phyloP scores from a whole-genome alignment of 2,888 invertebrate species.

The Diabrotica balteata region DNA sequence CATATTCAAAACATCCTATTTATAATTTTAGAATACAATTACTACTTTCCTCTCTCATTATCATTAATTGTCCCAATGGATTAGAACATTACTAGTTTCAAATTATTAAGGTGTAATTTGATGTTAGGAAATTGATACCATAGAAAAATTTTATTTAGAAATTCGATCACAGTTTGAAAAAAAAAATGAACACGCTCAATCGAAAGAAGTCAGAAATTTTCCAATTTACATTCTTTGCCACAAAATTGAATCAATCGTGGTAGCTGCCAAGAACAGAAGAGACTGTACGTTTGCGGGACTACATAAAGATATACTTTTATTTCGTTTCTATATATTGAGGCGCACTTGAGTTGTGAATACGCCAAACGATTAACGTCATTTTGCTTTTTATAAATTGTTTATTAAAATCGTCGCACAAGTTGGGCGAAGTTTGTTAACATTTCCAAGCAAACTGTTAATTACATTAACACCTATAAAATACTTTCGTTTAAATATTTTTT shows the following conservation, averaged over 20 bases:
- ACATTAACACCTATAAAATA: too few relatives aligned
- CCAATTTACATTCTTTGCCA: conserved; percentile 27
- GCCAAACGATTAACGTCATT: too few relatives aligned
- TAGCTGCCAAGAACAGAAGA: conserved; percentile 28
- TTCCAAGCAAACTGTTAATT: too few relatives aligned
- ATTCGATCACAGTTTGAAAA: not conserved
- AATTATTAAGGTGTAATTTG: not conserved
- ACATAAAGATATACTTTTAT: conserved; percentile 11
- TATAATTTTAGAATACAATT: too few relatives aligned
- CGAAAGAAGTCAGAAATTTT: conserved; percentile 26
- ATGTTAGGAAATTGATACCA: not conserved
- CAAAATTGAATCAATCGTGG: conserved; percentile 30
- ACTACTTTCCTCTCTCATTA: too few relatives aligned
- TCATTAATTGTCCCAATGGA: too few relatives aligned
- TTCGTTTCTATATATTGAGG: conserved; percentile 5
- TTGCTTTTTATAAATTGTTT: too few relatives aligned
- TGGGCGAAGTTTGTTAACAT: too few relatives aligned
- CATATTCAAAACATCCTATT: too few relatives aligned
- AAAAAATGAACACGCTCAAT: conserved; percentile 19
- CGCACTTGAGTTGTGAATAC: too few relatives aligned
- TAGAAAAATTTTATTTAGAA: not conserved
- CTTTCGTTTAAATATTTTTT: too few relatives aligned
- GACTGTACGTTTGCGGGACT: conserved; percentile 7
- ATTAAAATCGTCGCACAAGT: too few relatives aligned
- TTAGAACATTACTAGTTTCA: not conserved